phyloP scores from a whole-genome alignment of 2,888 invertebrate genomes.

The Philhelius pedissequus region DNA sequence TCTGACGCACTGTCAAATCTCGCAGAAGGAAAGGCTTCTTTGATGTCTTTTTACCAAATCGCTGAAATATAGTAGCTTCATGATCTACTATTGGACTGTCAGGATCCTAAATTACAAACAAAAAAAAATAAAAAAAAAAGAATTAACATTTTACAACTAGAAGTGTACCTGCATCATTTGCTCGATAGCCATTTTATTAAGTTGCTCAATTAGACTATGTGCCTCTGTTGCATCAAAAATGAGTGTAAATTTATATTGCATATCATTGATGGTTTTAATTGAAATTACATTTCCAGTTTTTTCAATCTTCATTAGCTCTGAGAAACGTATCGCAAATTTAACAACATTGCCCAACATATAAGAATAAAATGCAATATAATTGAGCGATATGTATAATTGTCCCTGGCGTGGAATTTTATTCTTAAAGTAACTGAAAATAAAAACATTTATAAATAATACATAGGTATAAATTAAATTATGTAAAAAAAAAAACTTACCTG shows the following conservation, averaged over 20 bases:
- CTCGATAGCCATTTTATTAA: slow-evolving; percentile 98
- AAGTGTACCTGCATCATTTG: slow-evolving; percentile 79
- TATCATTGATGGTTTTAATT: slow-evolving; percentile 90
- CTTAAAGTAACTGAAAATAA: slow-evolving; percentile 89
- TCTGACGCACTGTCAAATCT: slow-evolving; percentile 95
- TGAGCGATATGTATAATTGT: slow-evolving; percentile 97
- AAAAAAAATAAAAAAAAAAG: slow-evolving; percentile 27
- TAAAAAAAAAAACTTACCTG: slow-evolving; percentile 82
- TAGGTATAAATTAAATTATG: background rate
- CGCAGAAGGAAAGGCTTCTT: slow-evolving; percentile 96
- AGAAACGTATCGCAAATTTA: slow-evolving; percentile 88
- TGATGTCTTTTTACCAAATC: slow-evolving; percentile 88
- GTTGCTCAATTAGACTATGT: slow-evolving; percentile 94
- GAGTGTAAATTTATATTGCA: slow-evolving; percentile 93
- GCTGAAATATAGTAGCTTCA: slow-evolving; percentile 90
- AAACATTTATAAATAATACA: background rate
- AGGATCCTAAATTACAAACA: slow-evolving; percentile 83
- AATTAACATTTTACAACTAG: background rate
- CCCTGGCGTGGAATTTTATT: slow-evolving; percentile 96
- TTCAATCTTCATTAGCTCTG: slow-evolving; percentile 87
- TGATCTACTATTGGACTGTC: slow-evolving; percentile 95
- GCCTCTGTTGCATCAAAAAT: slow-evolving; percentile 94
- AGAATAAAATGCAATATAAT: slow-evolving; percentile 97
- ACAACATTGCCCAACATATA: slow-evolving; percentile 95
- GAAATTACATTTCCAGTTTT: slow-evolving; percentile 90